phyloP scores from a whole-genome alignment of 2,113 vertebrate genomes.

The Mustela nigripes region DNA sequence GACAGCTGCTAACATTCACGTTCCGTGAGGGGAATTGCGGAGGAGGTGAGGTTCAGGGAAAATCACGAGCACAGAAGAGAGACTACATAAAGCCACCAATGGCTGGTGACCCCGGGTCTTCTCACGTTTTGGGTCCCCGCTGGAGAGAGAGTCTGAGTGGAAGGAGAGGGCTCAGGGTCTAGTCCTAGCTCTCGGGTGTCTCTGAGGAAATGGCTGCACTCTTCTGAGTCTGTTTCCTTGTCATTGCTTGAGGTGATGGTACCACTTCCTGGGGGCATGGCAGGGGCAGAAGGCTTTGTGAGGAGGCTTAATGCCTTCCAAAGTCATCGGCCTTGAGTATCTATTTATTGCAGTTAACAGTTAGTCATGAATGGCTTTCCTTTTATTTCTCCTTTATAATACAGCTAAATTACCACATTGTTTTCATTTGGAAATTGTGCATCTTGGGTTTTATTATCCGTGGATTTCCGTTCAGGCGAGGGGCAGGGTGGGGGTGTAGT shows the following conservation, averaged over 20 bases:
- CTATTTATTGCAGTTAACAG: not conserved
- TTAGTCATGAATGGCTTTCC: not conserved
- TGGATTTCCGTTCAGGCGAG: not conserved
- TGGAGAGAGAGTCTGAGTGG: not conserved
- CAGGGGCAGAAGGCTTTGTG: not conserved
- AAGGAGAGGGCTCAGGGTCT: not conserved
- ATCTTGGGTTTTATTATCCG: not conserved
- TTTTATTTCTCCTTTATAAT: slow-evolving; percentile 43
- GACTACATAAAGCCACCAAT: not conserved
- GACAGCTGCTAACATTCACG: not conserved
- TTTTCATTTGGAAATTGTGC: not conserved
- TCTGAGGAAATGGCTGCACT: not conserved
- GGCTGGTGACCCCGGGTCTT: not conserved
- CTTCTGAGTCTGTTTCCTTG: not conserved
- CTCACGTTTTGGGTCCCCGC: not conserved
- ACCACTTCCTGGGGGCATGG: not conserved
- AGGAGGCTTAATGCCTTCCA: not conserved
- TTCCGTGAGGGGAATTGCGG: not conserved
- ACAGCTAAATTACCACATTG: not conserved
- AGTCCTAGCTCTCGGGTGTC: not conserved
- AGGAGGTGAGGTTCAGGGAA: not conserved
- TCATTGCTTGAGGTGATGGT: not conserved
- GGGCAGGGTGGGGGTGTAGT: not conserved
- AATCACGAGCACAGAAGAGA: not conserved
- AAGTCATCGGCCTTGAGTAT: not conserved